Conservation (phyloP, 2,888 invertebrate species). For the Epinotia brunnichana region DNA sequence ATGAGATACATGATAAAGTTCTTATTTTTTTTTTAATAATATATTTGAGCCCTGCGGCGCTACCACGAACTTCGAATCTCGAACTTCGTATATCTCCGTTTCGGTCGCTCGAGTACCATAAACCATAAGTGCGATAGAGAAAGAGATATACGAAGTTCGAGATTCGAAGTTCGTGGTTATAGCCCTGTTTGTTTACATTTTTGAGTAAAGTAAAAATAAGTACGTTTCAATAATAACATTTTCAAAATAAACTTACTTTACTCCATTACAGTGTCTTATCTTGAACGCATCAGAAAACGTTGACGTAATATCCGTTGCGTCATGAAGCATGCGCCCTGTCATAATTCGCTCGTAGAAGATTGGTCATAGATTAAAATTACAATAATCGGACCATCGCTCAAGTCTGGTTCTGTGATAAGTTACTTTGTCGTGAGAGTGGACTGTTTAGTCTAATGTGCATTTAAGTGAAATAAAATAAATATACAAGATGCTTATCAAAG, state of each 20-base stretch:
- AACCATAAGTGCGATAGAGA: too few species aligned
- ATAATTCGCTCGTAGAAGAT: slow-evolving; percentile 79
- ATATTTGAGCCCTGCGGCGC: too few species aligned
- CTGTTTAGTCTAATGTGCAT: slow-evolving; percentile 78
- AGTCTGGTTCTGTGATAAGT: slow-evolving; percentile 81
- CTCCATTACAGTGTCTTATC: neutral
- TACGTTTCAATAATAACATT: neutral
- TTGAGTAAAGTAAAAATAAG: neutral
- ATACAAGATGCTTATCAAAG: slow-evolving; percentile 87
- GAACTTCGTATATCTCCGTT: too few species aligned
- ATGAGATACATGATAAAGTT: too few species aligned
- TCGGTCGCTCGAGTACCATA: too few species aligned
- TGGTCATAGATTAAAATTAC: slow-evolving; percentile 71
- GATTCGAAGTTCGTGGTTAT: too few species aligned
- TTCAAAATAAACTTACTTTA: neutral
- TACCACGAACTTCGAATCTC: too few species aligned
- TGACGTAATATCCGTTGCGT: slow-evolving; percentile 87
- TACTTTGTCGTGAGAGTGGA: slow-evolving; percentile 78
- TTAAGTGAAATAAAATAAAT: slow-evolving; percentile 74
- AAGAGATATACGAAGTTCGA: too few species aligned
- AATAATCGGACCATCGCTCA: slow-evolving; percentile 78
- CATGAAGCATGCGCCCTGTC: slow-evolving; percentile 86
- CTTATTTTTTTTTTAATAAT: too few species aligned
- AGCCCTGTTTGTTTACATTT: too few species aligned
- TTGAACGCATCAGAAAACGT: slow-evolving; percentile 54